Conservation (phyloP, 2,797 vertebrate species). For the Semaprochilodus insignis region DNA sequence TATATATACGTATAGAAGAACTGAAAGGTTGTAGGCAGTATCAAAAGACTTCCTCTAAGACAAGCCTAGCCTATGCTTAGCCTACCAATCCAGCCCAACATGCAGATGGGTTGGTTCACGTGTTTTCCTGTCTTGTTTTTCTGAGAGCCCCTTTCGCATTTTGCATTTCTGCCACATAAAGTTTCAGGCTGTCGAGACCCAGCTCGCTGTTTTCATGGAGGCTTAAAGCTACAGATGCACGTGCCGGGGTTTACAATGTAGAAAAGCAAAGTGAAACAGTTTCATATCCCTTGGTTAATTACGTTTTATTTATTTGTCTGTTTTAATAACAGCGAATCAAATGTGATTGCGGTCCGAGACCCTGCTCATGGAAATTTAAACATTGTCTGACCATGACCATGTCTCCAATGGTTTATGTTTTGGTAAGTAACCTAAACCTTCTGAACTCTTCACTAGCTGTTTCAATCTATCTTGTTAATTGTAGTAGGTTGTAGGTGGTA, state of each 20-base stretch:
- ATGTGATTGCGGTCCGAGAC: constrained; percentile 21
- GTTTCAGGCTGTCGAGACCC: constrained; percentile 24
- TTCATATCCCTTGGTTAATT: background rate
- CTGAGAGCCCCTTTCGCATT: constrained; percentile 37
- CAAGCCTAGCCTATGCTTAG: background rate
- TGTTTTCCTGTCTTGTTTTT: constrained; percentile 49
- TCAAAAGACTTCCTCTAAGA: background rate
- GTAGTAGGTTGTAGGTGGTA: background rate
- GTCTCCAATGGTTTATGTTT: constrained; percentile 36
- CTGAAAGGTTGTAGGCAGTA: background rate
- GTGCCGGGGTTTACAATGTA: constrained; percentile 18
- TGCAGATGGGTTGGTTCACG: constrained; percentile 38
- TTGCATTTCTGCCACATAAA: constrained; percentile 42
- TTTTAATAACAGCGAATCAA: background rate
- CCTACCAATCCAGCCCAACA: constrained; percentile 2
- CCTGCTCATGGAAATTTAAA: constrained; percentile 23
- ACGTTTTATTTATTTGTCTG: constrained; percentile 2
- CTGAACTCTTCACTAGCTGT: constrained; percentile 8
- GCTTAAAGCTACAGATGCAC: background rate
- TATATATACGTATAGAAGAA: background rate
- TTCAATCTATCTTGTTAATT: background rate
- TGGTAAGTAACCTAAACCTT: constrained; percentile 65
- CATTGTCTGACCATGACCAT: constrained; percentile 59
- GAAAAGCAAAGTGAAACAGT: constrained; percentile 4
- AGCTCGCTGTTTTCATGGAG: constrained; percentile 32